These are phyloP conservation scores for Ranitomeya imitator DNA, from an alignment of 2,113 vertebrate genomes.

Conservation along the genomic window DNA sequence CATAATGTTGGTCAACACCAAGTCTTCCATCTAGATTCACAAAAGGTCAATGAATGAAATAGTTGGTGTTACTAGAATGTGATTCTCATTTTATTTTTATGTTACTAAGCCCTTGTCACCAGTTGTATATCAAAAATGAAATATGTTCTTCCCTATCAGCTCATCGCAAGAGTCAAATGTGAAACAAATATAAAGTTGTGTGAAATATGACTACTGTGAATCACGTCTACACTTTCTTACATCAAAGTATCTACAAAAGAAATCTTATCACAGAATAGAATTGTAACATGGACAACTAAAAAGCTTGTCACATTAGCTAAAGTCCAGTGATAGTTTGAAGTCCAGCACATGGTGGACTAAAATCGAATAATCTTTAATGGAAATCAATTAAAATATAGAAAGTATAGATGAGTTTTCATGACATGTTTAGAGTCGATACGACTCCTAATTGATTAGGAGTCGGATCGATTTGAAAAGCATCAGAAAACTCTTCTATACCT, in stretches of 20 bases:
- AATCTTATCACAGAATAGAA: neutral
- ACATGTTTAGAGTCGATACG: no score
- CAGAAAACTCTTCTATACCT: no score
- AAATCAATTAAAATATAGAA: no score
- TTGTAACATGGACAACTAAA: neutral
- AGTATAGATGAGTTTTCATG: no score
- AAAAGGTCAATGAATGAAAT: conserved; percentile 44
- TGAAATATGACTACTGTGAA: neutral
- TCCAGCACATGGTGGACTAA: no score
- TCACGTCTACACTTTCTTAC: neutral
- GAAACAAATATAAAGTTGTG: no score
- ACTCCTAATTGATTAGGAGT: no score
- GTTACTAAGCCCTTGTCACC: neutral
- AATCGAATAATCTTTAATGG: no score
- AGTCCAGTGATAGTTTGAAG: no score
- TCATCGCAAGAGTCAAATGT: neutral
- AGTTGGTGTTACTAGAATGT: conserved; percentile 20
- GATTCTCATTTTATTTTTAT: conserved; percentile 23
- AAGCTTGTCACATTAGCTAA: neutral
- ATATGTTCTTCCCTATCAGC: neutral
- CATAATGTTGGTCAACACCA: conserved; percentile 5
- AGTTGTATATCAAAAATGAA: neutral
- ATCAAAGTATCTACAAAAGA: neutral
- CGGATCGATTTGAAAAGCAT: no score
- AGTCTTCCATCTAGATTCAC: neutral